Base-by-base conservation (phyloP, 2,888 invertebrate genomes). In the Drosophila cracens region DNA sequence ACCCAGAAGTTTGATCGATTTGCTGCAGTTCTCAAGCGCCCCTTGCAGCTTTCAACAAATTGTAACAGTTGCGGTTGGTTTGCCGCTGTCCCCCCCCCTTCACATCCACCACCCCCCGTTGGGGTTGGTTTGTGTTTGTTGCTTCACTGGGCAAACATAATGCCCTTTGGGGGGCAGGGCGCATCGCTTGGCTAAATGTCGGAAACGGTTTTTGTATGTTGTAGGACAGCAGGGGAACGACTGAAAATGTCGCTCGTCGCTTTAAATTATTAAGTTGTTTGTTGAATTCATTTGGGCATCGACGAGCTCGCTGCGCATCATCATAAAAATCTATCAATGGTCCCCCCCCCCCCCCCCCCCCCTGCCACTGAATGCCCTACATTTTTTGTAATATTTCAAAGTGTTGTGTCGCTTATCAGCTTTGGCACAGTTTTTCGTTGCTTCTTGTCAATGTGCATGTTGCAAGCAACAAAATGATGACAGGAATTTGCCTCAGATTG, bases 1-100 rank as follows among this genome's bases (percentile, higher is more conserved):
- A 49, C 62, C 58, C 49, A 65, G 52, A 78, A 66, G 80, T 88
- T 89, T 87, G 87, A 87, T 90, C 90, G 89, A 87, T 86, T 87
- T 61, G 70, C n/a, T 76, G 79, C 81, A 74, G 65, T 58, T 43
- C n/a, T 60, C 29, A 29, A 13, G 2, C 4, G 27, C 25, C 34
- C 27, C 27, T 29, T 46, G 21, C 18, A 48, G 62, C 56, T 74
- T 81, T 76, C 67, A 70, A 68, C 78, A 80, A 81, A 72, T 76
- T 89, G 74, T 81, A 79, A 70, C 81, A 64, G 87, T 89, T 88
- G 86, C 79, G 90, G 88, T 85, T 81, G 79, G 68, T 38, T 77
- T 68, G 75, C 52, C 43, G 36, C 43, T 29, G 38, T 7, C 13
- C 52, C 33, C 52, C 33, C 61, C 38, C 27, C 27, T 3, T 6